A percentile compares a stretch with the other conserved stretches of the same genome.
Conservation (phyloP, 2,888 invertebrate genomes). For the Ophion ventricosus region DNA sequence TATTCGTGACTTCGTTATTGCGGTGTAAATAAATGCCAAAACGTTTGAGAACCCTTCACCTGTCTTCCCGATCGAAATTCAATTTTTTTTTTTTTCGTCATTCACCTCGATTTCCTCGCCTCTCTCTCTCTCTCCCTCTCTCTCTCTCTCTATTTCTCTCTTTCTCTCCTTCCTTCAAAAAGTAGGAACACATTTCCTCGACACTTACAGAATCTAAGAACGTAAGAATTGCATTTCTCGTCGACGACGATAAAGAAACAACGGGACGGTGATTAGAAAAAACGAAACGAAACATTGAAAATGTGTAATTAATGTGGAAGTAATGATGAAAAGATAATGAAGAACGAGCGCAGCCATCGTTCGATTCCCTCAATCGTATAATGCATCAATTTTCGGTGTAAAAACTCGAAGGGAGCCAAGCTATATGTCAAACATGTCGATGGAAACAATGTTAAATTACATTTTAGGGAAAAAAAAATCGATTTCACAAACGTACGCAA, state of each 20-base stretch:
- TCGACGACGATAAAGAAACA: conserved; percentile 54
- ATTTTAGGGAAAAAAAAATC: conserved; percentile 36
- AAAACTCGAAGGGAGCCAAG: conserved; percentile 55
- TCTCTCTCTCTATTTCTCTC: background rate
- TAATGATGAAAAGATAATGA: conserved; percentile 48
- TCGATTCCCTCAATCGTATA: conserved; percentile 70
- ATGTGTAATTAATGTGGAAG: conserved; percentile 57
- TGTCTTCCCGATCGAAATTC: conserved; percentile 21
- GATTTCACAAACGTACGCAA: conserved; percentile 54
- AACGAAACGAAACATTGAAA: conserved; percentile 38
- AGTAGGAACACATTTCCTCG: background rate
- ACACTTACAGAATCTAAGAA: conserved; percentile 44
- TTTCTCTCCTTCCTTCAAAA: background rate
- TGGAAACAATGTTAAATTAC: conserved; percentile 50
- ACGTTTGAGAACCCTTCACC: conserved; percentile 28
- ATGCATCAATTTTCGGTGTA: conserved; percentile 32
- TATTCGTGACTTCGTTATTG: conserved; percentile 82
- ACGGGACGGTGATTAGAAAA: conserved; percentile 18
- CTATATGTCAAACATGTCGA: conserved; percentile 51
- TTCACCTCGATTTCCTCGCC: conserved; percentile 12
- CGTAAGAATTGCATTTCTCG: conserved; percentile 51
- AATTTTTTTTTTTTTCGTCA: conserved; percentile 29
- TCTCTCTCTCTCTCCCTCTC: conserved; percentile 18
- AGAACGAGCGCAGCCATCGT: conserved; percentile 65
- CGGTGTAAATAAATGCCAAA: conserved; percentile 81